These are phyloP conservation scores for Schizopygopsis pylzovi DNA, from an alignment of 2,797 vertebrate species.

Conservation along the genomic window DNA sequence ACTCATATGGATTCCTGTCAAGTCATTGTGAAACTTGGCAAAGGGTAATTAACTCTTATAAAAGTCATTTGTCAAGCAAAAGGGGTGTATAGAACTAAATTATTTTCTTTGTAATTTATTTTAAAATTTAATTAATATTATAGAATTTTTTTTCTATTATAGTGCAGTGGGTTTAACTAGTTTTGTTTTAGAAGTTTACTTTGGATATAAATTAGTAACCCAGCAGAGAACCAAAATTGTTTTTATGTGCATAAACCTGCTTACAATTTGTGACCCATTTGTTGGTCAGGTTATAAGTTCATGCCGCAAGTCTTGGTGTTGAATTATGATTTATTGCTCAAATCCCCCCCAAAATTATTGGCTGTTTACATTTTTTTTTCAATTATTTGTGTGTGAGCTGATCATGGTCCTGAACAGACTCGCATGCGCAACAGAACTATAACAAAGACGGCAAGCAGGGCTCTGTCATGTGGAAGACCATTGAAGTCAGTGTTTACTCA, in stretches of 20 bases:
- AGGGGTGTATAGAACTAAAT: background rate
- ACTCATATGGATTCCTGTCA: constrained; percentile 8
- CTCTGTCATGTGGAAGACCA: background rate
- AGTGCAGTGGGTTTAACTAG: background rate
- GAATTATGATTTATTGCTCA: background rate
- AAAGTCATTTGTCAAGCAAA: background rate
- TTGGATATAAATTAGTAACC: background rate
- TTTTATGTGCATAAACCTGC: background rate
- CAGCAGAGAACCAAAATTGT: background rate
- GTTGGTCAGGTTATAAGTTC: background rate
- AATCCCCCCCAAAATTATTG: background rate
- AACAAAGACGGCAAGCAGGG: background rate
- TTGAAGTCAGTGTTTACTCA: background rate
- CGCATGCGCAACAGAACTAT: background rate
- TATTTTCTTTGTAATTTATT: background rate
- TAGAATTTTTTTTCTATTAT: background rate
- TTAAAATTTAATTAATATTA: constrained; percentile 1
- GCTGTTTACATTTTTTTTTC: background rate
- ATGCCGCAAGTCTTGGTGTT: background rate
- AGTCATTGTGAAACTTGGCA: background rate
- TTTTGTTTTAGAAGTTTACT: background rate
- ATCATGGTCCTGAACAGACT: background rate
- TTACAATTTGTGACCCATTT: background rate
- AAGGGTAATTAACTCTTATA: constrained; percentile 12
- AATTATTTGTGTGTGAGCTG: background rate